Conservation (phyloP, 2,797 vertebrate genomes). For the Clarias platycephalus region DNA sequence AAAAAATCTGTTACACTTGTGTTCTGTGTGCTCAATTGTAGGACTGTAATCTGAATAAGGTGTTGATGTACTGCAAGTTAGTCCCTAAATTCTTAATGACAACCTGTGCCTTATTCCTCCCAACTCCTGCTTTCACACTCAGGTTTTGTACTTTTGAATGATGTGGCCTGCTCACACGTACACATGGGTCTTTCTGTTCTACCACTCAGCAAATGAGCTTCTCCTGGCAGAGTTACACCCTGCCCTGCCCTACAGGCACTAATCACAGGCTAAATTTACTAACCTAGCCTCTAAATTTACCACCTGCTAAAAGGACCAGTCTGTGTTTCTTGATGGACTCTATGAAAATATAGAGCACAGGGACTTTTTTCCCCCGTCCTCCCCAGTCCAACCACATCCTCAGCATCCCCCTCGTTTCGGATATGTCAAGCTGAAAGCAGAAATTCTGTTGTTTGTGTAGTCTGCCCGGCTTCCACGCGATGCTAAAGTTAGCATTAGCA, state of each 20-base stretch:
- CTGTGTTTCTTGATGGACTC: constrained; percentile 62
- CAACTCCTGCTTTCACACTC: constrained; percentile 47
- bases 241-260: constrained; percentile 55
- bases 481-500: constrained; percentile 60
- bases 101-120: constrained; percentile 41
- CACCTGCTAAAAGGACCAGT: constrained; percentile 64
- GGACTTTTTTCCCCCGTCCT: constrained; percentile 45
- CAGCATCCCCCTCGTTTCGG: constrained; percentile 56
- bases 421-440: constrained; percentile 52
- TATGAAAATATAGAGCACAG: constrained; percentile 52
- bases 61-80: constrained; percentile 24
- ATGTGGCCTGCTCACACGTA: constrained; percentile 35
- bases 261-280: constrained; percentile 69
- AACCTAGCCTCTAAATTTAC: constrained; percentile 62
- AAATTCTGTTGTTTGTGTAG: constrained; percentile 58
- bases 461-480: constrained; percentile 43
- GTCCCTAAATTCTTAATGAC: constrained; percentile 28
- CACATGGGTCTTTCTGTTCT: constrained; percentile 46
- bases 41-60: constrained; percentile 25
- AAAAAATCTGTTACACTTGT: not conserved
- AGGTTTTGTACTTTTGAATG: constrained; percentile 41
- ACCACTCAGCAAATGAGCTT: constrained; percentile 47
- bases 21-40: constrained; percentile 3
- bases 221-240: constrained; percentile 54
- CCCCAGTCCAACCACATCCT: constrained; percentile 52